phyloP scores from a whole-genome alignment of 2,797 vertebrate species.

The Oceanodroma leucorhoa region DNA sequence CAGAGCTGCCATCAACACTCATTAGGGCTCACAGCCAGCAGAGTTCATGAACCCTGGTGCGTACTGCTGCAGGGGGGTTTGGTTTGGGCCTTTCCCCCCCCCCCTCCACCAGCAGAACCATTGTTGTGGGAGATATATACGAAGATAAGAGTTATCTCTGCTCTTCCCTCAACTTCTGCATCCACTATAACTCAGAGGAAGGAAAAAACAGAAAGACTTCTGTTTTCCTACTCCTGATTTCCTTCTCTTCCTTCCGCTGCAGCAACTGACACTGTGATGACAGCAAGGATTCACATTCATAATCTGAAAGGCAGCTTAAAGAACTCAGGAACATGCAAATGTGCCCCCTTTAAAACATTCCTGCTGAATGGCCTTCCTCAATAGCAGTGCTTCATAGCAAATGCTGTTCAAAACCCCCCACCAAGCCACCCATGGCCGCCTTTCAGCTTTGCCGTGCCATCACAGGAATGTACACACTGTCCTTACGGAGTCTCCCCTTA shows the following conservation, averaged over 20 bases:
- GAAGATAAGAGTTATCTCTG: background rate
- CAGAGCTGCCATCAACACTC: background rate
- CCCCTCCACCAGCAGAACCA: background rate
- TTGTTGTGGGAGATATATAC: fast-evolving
- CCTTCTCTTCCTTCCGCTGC: background rate
- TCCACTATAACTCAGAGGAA: background rate
- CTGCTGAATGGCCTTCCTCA: background rate
- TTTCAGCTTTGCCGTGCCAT: background rate
- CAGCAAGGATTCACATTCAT: background rate
- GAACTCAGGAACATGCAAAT: background rate
- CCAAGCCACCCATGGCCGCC: background rate
- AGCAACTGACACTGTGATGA: background rate
- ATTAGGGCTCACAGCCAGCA: background rate
- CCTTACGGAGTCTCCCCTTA: background rate
- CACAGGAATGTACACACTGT: background rate
- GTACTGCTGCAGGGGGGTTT: background rate
- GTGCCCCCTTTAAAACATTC: background rate
- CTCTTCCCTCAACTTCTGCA: background rate
- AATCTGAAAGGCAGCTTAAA: background rate
- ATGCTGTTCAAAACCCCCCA: background rate
- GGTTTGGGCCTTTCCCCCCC: background rate
- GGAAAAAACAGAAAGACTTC: background rate
- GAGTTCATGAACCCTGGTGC: background rate
- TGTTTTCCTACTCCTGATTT: background rate
- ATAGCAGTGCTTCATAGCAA: background rate